These are phyloP conservation scores for Tigriopus japonicus DNA, from an alignment of 1,140 invertebrate genomes.

Conservation along the genomic window DNA sequence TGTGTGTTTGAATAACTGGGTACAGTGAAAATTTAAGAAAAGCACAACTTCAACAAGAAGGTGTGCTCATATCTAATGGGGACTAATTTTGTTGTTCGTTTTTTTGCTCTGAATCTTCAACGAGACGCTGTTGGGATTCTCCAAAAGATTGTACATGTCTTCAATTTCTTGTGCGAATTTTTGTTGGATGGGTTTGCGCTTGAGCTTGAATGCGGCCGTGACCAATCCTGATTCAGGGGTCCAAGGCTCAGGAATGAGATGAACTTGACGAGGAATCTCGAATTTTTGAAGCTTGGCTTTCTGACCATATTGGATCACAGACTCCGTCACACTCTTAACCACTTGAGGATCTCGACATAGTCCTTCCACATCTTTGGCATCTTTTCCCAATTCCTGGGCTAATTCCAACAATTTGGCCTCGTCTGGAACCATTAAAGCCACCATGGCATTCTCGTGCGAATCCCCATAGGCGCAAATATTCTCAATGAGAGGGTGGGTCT, in stretches of 20 bases:
- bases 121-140: too few species aligned
- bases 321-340: constrained; percentile 33
- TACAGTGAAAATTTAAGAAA: too few species aligned
- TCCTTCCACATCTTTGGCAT: constrained; percentile 42
- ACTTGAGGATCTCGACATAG: constrained; percentile 49
- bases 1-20: too few species aligned
- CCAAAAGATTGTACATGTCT: constrained; percentile 46
- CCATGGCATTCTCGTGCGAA: constrained; percentile 56
- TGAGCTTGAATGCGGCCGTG: constrained; percentile 37
- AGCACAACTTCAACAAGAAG: too few species aligned
- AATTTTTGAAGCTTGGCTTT: constrained; percentile 43
- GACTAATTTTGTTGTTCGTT: too few species aligned
- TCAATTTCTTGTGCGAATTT: constrained; percentile 74
- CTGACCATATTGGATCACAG: constrained; percentile 31
- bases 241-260: constrained; percentile 27
- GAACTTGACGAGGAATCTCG: constrained; percentile 29
- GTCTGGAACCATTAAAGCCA: constrained; percentile 78
- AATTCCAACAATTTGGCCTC: constrained; percentile 45
- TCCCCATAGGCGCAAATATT: constrained; percentile 90
- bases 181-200: constrained; percentile 83
- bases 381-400: constrained; percentile 29
- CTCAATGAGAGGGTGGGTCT: constrained; percentile 78
- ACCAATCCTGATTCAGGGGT: constrained; percentile 33
- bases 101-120: too few species aligned
- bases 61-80: too few species aligned